A percentile compares a stretch with the other conserved stretches of the same genome.
Evolutionary conservation across 2,113 vertebrate species (phyloP).

Genomic region (Lamprologus ornatipinnis): DNA sequence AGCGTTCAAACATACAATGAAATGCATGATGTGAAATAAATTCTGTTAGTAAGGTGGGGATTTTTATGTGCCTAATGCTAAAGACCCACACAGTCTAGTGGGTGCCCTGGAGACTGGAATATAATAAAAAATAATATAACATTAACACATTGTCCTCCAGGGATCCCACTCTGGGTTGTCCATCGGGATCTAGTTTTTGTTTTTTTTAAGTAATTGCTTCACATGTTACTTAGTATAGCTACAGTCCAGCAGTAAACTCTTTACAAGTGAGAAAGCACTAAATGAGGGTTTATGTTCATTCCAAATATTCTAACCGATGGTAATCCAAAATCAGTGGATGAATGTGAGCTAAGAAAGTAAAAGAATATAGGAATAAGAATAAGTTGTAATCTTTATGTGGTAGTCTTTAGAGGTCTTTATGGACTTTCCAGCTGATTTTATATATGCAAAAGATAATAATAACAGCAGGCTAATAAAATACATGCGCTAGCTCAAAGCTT

Average conservation of each 20-base stretch:
- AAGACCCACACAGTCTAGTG: background rate
- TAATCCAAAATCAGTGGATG: background rate
- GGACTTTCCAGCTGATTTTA: background rate
- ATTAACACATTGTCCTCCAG: background rate
- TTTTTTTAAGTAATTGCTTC: background rate
- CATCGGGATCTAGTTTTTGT: background rate
- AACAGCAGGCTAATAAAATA: background rate
- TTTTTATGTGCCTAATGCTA: background rate
- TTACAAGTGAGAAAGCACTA: background rate
- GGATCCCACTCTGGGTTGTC: background rate
- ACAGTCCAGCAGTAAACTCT: background rate
- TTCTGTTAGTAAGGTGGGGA: background rate
- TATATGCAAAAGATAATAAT: background rate
- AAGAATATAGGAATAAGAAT: background rate
- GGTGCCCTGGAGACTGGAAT: background rate
- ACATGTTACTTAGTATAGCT: background rate
- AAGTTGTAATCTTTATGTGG: background rate
- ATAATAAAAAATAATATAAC: background rate
- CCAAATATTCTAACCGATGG: background rate
- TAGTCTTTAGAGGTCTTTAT: background rate
- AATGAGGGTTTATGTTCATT: background rate
- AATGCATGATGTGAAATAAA: background rate
- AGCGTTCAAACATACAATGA: background rate
- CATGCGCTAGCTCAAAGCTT: background rate
- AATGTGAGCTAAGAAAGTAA: background rate